phyloP scores from a whole-genome alignment of 2,797 vertebrate species.

The Falco naumanni region DNA sequence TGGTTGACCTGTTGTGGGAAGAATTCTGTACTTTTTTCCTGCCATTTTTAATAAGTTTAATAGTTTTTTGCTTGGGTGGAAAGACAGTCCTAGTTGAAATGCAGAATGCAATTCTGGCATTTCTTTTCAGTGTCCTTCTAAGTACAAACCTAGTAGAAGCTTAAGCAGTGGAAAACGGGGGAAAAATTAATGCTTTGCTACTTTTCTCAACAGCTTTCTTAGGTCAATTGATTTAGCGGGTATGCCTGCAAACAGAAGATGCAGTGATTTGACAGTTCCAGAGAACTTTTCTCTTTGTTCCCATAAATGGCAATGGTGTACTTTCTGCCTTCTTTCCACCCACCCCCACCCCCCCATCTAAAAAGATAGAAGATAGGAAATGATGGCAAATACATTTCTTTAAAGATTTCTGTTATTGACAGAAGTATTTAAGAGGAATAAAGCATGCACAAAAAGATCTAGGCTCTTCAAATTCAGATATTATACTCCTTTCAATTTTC shows the following conservation, averaged over 20 bases:
- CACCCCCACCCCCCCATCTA: too few relatives aligned
- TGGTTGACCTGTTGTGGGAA: background rate
- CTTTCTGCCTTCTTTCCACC: background rate
- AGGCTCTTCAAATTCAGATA: background rate
- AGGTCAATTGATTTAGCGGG: background rate
- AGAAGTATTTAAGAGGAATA: background rate
- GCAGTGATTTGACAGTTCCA: background rate
- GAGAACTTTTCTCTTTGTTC: background rate
- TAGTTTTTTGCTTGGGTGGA: background rate
- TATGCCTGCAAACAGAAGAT: background rate
- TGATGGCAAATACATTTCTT: background rate
- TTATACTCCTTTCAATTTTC: background rate
- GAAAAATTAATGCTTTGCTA: background rate
- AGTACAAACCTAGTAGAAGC: background rate
- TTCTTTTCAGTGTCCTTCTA: background rate
- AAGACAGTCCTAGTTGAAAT: background rate
- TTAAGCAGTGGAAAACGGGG: background rate
- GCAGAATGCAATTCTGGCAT: background rate
- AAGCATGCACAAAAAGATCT: background rate
- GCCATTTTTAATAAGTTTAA: constrained; percentile 4
- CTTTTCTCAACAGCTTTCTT: background rate
- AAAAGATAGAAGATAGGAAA: too few relatives aligned
- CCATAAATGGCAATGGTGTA: background rate
- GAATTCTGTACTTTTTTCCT: background rate
- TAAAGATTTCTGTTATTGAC: background rate